phyloP scores from a whole-genome alignment of 2,113 vertebrate genomes.

The Serilophus lunatus region DNA sequence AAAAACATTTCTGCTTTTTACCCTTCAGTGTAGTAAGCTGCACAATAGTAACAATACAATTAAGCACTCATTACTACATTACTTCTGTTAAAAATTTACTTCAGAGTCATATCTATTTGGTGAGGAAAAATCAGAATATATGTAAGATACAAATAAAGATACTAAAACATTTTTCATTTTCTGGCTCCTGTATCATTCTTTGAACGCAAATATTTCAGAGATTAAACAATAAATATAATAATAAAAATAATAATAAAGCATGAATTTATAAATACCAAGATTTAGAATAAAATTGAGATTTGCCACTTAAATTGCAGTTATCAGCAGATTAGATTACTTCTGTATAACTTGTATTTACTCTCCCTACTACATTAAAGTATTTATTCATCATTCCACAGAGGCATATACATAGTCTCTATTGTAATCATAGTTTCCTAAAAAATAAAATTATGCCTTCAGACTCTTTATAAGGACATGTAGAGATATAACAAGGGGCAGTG shows the following conservation, averaged over 20 bases:
- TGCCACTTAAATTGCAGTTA: neutral
- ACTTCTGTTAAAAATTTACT: neutral
- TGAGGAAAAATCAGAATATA: neutral
- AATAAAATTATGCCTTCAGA: neutral
- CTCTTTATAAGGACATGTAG: neutral
- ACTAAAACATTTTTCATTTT: neutral
- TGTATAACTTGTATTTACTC: neutral
- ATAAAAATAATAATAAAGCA: neutral
- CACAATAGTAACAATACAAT: neutral
- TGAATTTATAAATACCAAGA: neutral
- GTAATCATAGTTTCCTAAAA: neutral
- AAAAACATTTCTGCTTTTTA: neutral
- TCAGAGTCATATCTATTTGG: neutral
- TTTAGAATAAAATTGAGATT: neutral
- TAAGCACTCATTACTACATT: neutral
- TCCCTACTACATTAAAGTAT: neutral
- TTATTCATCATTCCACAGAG: neutral
- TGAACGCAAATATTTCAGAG: neutral
- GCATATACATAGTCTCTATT: too few relatives aligned
- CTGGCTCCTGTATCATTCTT: neutral
- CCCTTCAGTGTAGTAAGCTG: neutral
- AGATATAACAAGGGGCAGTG: neutral
- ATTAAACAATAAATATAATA: too few relatives aligned
- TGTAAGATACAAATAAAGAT: neutral
- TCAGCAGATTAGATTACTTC: neutral